Conservation (phyloP, 2,113 vertebrate genomes). For the Coregonus clupeaformis region DNA sequence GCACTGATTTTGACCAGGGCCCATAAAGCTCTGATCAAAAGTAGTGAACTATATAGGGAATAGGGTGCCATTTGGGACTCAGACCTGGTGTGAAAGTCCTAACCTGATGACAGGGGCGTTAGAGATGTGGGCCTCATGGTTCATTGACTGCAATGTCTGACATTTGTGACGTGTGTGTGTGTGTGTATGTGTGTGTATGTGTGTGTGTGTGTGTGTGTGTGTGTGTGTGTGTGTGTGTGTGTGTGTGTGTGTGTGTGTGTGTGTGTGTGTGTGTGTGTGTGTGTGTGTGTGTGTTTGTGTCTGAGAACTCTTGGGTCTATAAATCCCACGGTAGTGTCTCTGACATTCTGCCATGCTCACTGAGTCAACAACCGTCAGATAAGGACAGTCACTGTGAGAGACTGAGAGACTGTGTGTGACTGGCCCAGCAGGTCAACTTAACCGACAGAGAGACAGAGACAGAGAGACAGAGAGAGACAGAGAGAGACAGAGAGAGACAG, state of each 20-base stretch:
- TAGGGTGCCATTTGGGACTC: background rate
- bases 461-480: background rate
- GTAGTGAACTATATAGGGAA: background rate
- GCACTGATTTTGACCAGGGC: no score
- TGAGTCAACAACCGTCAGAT: background rate
- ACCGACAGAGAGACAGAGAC: background rate
- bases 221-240: slow-evolving; percentile 11
- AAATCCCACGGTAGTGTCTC: background rate
- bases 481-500: background rate
- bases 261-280: background rate
- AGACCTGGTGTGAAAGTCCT: background rate
- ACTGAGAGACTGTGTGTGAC: background rate
- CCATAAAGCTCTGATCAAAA: no score
- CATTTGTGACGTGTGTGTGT: background rate
- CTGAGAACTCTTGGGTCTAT: background rate
- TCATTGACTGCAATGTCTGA: background rate
- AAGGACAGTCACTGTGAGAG: background rate
- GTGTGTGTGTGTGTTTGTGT: background rate
- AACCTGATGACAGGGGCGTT: background rate
- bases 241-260: slow-evolving; percentile 11
- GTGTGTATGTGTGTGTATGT: background rate
- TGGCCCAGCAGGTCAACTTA: background rate
- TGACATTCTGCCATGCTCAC: background rate
- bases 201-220: background rate
- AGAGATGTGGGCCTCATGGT: background rate